Percentiles rank a stretch among this genome's conserved stretches.
Evolutionary conservation across 2,113 vertebrate species (phyloP).

Genomic region (Peromyscus leucopus): DNA sequence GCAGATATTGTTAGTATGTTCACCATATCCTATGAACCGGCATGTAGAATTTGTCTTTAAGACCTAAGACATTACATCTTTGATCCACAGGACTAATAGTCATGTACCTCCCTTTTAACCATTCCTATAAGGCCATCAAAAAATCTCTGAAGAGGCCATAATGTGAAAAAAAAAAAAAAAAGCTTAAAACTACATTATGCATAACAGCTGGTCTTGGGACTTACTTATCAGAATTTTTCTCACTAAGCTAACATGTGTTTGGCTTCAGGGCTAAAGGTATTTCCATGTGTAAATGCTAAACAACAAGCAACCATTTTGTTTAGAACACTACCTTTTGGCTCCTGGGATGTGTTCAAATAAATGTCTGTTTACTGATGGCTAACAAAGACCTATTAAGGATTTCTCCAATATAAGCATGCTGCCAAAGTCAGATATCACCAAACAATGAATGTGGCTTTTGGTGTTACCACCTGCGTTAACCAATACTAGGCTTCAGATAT

Average conservation of each 20-base stretch:
- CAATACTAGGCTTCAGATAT: neutral
- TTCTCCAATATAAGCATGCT: neutral
- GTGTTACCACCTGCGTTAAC: neutral
- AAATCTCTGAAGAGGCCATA: neutral
- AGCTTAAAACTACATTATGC: neutral
- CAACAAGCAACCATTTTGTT: slow-evolving; percentile 27
- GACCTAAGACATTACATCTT: neutral
- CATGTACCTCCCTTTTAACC: neutral
- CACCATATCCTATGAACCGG: neutral
- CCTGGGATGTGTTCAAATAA: neutral
- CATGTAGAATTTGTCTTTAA: neutral
- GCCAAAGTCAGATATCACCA: neutral
- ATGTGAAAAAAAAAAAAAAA: neutral
- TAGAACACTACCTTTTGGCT: slow-evolving; percentile 24
- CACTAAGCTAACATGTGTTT: slow-evolving; percentile 39
- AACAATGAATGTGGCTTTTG: neutral
- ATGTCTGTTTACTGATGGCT: slow-evolving; percentile 1
- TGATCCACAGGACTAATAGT: neutral
- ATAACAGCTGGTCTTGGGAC: neutral
- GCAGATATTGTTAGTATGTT: neutral
- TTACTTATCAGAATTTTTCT: neutral
- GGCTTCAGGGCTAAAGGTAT: slow-evolving; percentile 11
- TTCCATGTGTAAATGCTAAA: slow-evolving; percentile 41
- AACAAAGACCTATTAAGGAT: neutral
- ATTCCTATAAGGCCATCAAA: neutral